phyloP scores from a whole-genome alignment of 2,113 vertebrate species.

The Clarias magur region DNA sequence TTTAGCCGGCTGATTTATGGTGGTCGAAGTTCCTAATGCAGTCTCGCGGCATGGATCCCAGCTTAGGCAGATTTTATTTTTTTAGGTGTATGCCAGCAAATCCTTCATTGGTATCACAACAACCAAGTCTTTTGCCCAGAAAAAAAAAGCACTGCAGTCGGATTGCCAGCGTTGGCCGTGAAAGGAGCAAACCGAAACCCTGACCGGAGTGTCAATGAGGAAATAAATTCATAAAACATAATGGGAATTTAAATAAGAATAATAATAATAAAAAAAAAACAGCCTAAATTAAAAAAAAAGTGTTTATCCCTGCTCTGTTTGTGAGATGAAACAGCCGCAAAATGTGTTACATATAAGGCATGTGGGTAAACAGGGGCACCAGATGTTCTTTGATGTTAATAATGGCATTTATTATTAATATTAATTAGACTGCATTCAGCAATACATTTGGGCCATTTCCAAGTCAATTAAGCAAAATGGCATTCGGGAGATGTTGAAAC shows the following conservation, averaged over 20 bases:
- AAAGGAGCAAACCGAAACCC: slow-evolving; percentile 20
- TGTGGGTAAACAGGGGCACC: slow-evolving; percentile 99
- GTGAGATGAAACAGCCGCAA: slow-evolving; percentile 96
- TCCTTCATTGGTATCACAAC: slow-evolving; percentile 87
- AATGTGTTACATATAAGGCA: slow-evolving; percentile 99
- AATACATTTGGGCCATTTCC: slow-evolving; percentile 99
- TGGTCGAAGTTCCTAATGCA: slow-evolving; percentile 83
- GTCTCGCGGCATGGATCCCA: slow-evolving; percentile 87
- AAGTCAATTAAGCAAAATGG: slow-evolving; percentile 99
- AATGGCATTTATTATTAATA: slow-evolving; percentile 99
- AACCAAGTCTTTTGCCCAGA: slow-evolving; percentile 84
- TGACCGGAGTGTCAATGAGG: slow-evolving; percentile 55
- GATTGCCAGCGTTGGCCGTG: not conserved
- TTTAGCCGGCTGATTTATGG: slow-evolving; percentile 97
- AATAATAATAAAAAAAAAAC: slow-evolving; percentile 48
- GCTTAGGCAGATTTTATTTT: slow-evolving; percentile 77
- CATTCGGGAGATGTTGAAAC: slow-evolving; percentile 99
- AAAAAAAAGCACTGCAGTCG: slow-evolving; percentile 62
- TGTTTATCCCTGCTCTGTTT: slow-evolving; percentile 94
- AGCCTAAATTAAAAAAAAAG: slow-evolving; percentile 63
- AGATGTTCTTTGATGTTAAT: slow-evolving; percentile 99
- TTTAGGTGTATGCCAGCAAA: slow-evolving; percentile 81
- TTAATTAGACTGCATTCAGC: slow-evolving; percentile 99
- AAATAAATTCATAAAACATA: slow-evolving; percentile 53
- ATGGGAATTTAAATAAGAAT: slow-evolving; percentile 53